A percentile compares a stretch with the other conserved stretches of the same genome.
phyloP scores from a whole-genome alignment of 2,113 vertebrate species.

The Hydrochoerus hydrochaeris region DNA sequence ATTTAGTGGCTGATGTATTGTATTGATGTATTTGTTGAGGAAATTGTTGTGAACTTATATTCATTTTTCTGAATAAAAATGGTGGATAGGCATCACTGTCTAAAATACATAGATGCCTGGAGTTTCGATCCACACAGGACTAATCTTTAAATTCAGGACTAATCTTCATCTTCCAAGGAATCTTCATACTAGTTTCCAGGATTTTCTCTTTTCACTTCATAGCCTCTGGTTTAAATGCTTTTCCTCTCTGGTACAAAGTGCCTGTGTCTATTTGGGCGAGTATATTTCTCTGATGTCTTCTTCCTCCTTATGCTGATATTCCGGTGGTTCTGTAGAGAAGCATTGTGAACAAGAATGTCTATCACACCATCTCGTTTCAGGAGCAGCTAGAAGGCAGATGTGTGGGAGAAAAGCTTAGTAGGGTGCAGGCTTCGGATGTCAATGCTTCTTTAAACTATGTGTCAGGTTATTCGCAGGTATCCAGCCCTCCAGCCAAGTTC shows the following conservation, averaged over 20 bases:
- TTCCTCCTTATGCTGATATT: neutral
- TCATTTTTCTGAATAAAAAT: slow-evolving; percentile 19
- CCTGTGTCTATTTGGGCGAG: neutral
- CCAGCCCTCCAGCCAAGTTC: neutral
- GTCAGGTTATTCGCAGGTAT: neutral
- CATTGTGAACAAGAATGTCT: neutral
- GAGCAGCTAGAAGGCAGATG: neutral
- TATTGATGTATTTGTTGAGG: neutral
- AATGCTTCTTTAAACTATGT: neutral
- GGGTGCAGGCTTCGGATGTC: neutral
- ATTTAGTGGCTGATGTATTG: neutral
- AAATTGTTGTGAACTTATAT: neutral
- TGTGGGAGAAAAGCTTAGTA: neutral
- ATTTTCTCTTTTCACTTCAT: neutral
- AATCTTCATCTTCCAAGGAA: neutral
- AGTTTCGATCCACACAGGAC: neutral
- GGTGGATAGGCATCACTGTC: neutral
- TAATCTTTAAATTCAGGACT: neutral
- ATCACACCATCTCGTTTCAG: neutral
- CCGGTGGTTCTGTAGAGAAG: neutral
- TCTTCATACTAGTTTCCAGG: neutral
- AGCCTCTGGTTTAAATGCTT: neutral
- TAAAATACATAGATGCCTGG: neutral
- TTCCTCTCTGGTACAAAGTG: neutral
- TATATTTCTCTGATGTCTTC: neutral